phyloP scores from a whole-genome alignment of 2,113 vertebrate species.

The Dromiciops gliroides region DNA sequence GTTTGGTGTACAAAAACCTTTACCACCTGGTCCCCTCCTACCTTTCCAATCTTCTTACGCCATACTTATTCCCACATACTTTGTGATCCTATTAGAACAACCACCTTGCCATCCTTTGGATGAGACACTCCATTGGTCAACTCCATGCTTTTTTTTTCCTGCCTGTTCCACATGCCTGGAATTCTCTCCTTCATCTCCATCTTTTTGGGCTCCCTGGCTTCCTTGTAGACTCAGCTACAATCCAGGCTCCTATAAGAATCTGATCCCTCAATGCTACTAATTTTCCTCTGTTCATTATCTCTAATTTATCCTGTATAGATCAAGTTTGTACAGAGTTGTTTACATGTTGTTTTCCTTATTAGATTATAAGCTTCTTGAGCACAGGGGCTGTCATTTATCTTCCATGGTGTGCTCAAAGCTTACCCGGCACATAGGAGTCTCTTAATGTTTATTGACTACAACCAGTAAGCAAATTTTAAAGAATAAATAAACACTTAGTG shows the following conservation, averaged over 20 bases:
- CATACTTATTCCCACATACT: neutral
- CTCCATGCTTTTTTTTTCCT: neutral
- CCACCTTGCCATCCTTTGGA: neutral
- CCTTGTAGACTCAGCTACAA: neutral
- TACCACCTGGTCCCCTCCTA: neutral
- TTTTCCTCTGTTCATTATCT: neutral
- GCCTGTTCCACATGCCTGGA: neutral
- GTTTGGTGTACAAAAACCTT: neutral
- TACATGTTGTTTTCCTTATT: neutral
- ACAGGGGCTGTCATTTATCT: too few relatives aligned
- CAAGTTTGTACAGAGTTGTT: neutral
- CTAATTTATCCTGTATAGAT: neutral
- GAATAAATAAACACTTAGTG: neutral
- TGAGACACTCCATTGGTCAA: neutral
- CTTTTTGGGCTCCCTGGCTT: neutral
- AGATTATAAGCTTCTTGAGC: neutral
- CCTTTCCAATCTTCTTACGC: neutral
- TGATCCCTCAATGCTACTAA: neutral
- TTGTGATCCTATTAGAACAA: neutral
- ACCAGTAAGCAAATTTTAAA: neutral
- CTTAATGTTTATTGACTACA: neutral
- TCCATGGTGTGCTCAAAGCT: neutral
- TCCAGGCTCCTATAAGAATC: neutral
- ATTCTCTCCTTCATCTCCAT: neutral
- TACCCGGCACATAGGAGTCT: neutral